Conservation (phyloP, 2,113 vertebrate genomes). For the Nibea coibor region DNA sequence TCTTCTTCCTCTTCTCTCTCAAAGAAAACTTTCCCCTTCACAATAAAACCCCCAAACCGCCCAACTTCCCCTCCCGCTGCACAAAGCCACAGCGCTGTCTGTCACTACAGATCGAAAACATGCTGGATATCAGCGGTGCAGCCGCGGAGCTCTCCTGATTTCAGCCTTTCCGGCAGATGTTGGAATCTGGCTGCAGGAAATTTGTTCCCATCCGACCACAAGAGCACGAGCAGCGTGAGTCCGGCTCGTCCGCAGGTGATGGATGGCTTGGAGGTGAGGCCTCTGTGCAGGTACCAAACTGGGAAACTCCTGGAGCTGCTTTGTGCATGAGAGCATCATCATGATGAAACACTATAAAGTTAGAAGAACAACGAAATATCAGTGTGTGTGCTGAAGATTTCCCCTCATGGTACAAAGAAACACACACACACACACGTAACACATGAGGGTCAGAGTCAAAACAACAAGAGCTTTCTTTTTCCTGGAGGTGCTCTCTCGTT, state of each 20-base stretch:
- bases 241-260: not conserved
- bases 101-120: not conserved
- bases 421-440: not conserved
- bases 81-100: not conserved
- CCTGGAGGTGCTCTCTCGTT: slow-evolving; percentile 41
- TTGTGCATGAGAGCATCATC: not conserved
- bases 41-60: slow-evolving; percentile 17
- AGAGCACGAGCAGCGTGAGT: not conserved
- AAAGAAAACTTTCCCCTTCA: slow-evolving; percentile 66
- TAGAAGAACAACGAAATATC: not conserved
- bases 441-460: not conserved
- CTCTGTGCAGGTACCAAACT: not conserved
- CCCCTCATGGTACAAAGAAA: not conserved
- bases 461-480: slow-evolving; percentile 53
- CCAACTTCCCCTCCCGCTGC: not conserved
- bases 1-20: slow-evolving; percentile 10
- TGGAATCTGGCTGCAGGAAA: not conserved
- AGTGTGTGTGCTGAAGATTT: not conserved
- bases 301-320: not conserved
- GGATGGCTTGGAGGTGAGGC: not conserved
- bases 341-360: not conserved
- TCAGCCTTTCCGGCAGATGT: not conserved
- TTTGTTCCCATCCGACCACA: not conserved
- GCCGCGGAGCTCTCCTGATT: not conserved
- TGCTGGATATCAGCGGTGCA: too few species aligned